phyloP scores from a whole-genome alignment of 2,113 vertebrate species.

The Coreoperca whiteheadi region DNA sequence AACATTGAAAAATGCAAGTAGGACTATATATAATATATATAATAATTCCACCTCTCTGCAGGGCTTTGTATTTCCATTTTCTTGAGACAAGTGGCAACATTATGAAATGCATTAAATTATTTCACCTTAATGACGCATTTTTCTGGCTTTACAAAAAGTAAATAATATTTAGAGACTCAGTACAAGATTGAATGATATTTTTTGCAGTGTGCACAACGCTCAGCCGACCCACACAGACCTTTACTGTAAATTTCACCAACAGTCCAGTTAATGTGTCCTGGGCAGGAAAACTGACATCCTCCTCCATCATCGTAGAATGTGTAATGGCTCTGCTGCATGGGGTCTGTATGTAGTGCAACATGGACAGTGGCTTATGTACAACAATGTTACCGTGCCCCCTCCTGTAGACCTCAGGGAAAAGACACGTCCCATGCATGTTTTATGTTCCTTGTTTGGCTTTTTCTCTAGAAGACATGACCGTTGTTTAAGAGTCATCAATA shows the following conservation, averaged over 20 bases:
- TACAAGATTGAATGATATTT: conserved; percentile 16
- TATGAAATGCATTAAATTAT: neutral
- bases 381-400: neutral
- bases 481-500: neutral
- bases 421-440: neutral
- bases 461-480: neutral
- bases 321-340: conserved; percentile 41
- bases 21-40: no score
- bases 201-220: conserved; percentile 68
- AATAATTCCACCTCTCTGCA: neutral
- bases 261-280: conserved; percentile 71
- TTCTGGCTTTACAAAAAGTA: neutral
- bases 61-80: neutral
- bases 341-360: conserved; percentile 41
- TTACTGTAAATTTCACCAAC: conserved; percentile 73
- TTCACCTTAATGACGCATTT: neutral
- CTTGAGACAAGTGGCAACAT: neutral
- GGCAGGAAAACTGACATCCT: conserved; percentile 64
- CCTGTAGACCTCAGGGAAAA: neutral
- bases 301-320: conserved; percentile 50
- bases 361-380: conserved; percentile 9
- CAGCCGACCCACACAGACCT: conserved; percentile 58
- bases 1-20: neutral
- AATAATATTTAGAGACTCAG: neutral
- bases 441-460: neutral